Evolutionary conservation across 2,888 invertebrate species (phyloP).

Genomic region (Eumerus sabulonum): DNA sequence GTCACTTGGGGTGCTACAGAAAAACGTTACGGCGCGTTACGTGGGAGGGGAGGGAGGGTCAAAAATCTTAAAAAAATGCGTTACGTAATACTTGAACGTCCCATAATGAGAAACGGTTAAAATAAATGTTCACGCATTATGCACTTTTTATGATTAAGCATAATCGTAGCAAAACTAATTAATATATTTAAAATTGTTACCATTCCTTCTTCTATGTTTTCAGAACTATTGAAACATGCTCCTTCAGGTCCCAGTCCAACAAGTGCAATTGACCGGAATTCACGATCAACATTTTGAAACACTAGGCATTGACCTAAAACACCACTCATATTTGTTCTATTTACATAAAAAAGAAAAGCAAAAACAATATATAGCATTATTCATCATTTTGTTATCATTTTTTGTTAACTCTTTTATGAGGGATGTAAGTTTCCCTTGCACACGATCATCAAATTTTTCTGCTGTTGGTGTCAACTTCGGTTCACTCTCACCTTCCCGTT

Average conservation of each 20-base stretch:
- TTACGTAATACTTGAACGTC: too few relatives aligned
- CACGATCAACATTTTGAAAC: constrained; percentile 82
- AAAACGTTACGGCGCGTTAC: too few relatives aligned
- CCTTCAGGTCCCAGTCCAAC: constrained; percentile 84
- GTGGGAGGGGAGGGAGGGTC: too few relatives aligned
- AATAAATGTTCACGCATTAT: too few relatives aligned
- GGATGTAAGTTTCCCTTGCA: constrained; percentile 77
- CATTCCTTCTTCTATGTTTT: constrained; percentile 84
- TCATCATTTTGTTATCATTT: too few relatives aligned
- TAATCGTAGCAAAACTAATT: too few relatives aligned
- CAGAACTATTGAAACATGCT: constrained; percentile 82
- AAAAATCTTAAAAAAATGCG: too few relatives aligned
- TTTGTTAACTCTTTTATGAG: constrained; percentile 33
- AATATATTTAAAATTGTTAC: constrained; percentile 52
- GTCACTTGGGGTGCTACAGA: too few relatives aligned
- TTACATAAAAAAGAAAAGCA: neutral
- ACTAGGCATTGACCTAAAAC: constrained; percentile 76
- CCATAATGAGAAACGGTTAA: too few relatives aligned
- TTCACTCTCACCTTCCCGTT: constrained; percentile 76
- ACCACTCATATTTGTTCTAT: constrained; percentile 72
- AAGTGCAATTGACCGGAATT: constrained; percentile 83
- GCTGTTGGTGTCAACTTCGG: constrained; percentile 78
- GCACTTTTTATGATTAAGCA: too few relatives aligned
- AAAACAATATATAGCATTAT: neutral
- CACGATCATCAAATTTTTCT: constrained; percentile 77